phyloP scores from a whole-genome alignment of 1,140 invertebrate species.

The Leptinotarsa texana region DNA sequence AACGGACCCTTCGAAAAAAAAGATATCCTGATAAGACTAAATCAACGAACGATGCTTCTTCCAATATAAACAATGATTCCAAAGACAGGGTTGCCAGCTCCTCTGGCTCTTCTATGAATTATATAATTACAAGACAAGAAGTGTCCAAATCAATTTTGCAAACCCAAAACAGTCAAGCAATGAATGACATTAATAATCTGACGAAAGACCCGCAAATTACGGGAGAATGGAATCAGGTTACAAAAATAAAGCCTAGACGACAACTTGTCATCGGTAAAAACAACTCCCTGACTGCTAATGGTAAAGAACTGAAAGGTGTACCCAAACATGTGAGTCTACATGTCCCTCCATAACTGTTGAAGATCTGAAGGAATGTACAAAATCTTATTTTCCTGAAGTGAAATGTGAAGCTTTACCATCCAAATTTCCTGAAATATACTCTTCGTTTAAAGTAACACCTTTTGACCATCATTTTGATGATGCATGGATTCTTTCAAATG shows the following conservation, averaged over 20 bases:
- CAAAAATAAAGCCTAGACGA: not conserved
- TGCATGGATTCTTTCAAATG: conserved; percentile 15
- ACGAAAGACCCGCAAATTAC: not conserved
- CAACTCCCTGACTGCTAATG: conserved; percentile 4
- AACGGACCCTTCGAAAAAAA: too few relatives aligned
- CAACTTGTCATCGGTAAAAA: conserved; percentile 1
- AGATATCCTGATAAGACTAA: too few relatives aligned
- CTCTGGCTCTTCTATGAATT: too few relatives aligned
- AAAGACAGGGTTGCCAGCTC: too few relatives aligned
- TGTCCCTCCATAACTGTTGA: not conserved
- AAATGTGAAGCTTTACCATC: not conserved
- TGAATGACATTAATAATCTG: not conserved
- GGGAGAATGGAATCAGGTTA: conserved; percentile 11
- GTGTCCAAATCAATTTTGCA: not conserved
- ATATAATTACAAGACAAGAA: not conserved
- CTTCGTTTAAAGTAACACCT: not conserved
- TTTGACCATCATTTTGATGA: not conserved
- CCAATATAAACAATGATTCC: too few relatives aligned
- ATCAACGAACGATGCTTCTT: too few relatives aligned
- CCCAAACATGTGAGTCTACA: conserved; percentile 7
- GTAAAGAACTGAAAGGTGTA: conserved; percentile 13
- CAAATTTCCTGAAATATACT: not conserved
- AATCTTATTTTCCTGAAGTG: conserved; percentile 12
- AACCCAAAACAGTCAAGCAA: not conserved
- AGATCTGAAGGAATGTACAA: not conserved